Conservation (phyloP, 2,797 vertebrate genomes). For the Zenarchopterus dispar region DNA sequence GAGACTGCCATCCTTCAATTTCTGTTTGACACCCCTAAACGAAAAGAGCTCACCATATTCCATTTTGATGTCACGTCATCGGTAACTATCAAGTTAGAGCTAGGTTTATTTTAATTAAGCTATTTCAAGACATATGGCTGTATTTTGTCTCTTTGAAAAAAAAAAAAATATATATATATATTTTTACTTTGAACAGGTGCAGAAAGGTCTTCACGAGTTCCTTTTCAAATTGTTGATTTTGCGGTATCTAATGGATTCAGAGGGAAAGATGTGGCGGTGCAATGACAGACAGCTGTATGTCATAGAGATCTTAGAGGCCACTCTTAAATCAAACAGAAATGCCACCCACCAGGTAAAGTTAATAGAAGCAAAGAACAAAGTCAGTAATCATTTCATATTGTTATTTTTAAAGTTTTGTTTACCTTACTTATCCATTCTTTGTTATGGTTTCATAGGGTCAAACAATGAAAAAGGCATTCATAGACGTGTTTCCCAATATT, state of each 20-base stretch:
- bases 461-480: slow-evolving; percentile 72
- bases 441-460: slow-evolving; percentile 66
- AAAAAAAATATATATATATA: background rate
- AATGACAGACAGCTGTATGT: slow-evolving; percentile 88
- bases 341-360: slow-evolving; percentile 67
- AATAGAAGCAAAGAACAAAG: background rate
- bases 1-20: slow-evolving; percentile 87
- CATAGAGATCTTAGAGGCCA: slow-evolving; percentile 86
- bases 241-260: slow-evolving; percentile 87
- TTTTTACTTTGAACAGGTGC: slow-evolving; percentile 81
- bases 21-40: slow-evolving; percentile 73
- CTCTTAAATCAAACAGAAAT: slow-evolving; percentile 56
- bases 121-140: background rate
- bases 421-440: background rate
- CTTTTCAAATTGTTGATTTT: slow-evolving; percentile 94
- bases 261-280: slow-evolving; percentile 92
- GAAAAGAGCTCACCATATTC: slow-evolving; percentile 83
- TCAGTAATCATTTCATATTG: background rate
- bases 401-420: background rate
- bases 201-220: slow-evolving; percentile 88
- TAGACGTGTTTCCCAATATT: slow-evolving; percentile 91
- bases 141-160: too few relatives aligned
- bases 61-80: slow-evolving; percentile 95
- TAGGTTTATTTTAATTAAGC: background rate
- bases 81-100: slow-evolving; percentile 75